Evolutionary conservation across 1,140 invertebrate species (phyloP), one percentile per base, ranked within the genome.

Genomic region (Proales similis): DNA sequence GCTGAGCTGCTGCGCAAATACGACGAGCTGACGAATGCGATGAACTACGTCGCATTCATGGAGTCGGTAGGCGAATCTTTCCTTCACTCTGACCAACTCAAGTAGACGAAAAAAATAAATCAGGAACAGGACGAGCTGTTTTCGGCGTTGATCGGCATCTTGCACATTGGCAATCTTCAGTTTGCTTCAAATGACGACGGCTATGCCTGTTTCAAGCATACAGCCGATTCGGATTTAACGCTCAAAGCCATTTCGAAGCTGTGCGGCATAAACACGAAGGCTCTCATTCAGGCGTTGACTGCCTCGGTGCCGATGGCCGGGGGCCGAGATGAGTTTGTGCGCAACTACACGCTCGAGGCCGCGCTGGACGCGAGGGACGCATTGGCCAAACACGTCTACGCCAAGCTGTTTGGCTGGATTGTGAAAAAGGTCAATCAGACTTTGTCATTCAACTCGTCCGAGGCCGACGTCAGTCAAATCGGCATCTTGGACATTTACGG

Each of bases 401-500:
- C 82, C 0, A 72, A 82, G 53, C 70, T 86, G 0, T 86, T 86
- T 84, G 77, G 69, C 74, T 86, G 9, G 84, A 48, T 65, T 69
- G 71, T 76, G 17, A 70, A 84, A 81, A 77, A 74, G 66, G 77
- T 84, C 1, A 85, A 85, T 70, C 70, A 70, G 63, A 83, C 83
- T 84, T 82, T 76, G 75, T 62, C 81, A 77, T 7, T 73, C 75
- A 43, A 29, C 68, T 69, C 64, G 63, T 19, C 68, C 67, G 6
- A 72, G 74, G 45, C 43, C 49, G 29, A 67, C 68, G 9, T 12
- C 26, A 7, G 26, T 46, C 20, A 22, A 20, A 70, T 82, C 43
- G 82, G 82, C 22, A 82, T 84, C 68, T 67, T 84, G 57, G 82
- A 83, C 66, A 83, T 83, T 68, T 83, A 84, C 69, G 82, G 82